A percentile compares a stretch with the other conserved stretches of the same genome.
Conservation (phyloP, 2,113 vertebrate species). For the Psilopogon haemacephalus region DNA sequence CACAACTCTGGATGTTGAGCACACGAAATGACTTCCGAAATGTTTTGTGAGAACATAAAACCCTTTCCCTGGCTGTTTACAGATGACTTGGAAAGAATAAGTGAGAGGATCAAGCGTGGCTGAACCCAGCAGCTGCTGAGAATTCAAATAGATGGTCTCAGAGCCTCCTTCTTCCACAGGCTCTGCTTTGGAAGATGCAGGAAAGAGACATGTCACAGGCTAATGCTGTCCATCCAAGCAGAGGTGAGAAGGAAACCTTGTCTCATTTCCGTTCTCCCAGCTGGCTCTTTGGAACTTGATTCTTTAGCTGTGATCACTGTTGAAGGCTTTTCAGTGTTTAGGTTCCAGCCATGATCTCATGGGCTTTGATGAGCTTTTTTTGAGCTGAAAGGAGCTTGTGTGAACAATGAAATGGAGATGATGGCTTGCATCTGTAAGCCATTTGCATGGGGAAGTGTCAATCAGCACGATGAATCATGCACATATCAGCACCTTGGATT, state of each 20-base stretch:
- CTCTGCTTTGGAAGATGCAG: background rate
- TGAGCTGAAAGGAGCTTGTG: background rate
- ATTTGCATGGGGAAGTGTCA: background rate
- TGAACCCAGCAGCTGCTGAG: background rate
- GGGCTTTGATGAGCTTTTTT: background rate
- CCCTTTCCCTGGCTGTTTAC: conserved; percentile 35
- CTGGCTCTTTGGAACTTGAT: background rate
- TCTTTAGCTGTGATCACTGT: background rate
- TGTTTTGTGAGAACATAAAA: conserved; percentile 39
- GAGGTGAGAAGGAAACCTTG: background rate
- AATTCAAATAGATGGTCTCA: background rate
- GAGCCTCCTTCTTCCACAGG: background rate
- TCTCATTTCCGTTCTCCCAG: background rate
- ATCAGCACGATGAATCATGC: background rate
- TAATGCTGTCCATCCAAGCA: background rate
- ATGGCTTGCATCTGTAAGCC: background rate
- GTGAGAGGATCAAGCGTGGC: background rate
- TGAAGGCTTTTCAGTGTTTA: background rate
- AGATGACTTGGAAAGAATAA: conserved; percentile 56
- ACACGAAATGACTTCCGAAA: background rate
- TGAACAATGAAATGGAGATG: background rate
- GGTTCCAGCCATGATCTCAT: background rate
- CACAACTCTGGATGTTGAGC: background rate
- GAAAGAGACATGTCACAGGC: rapidly evolving
- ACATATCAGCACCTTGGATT: background rate